Evolutionary conservation across 2,113 vertebrate species (phyloP).

Genomic region (Lamprologus speciosus): DNA sequence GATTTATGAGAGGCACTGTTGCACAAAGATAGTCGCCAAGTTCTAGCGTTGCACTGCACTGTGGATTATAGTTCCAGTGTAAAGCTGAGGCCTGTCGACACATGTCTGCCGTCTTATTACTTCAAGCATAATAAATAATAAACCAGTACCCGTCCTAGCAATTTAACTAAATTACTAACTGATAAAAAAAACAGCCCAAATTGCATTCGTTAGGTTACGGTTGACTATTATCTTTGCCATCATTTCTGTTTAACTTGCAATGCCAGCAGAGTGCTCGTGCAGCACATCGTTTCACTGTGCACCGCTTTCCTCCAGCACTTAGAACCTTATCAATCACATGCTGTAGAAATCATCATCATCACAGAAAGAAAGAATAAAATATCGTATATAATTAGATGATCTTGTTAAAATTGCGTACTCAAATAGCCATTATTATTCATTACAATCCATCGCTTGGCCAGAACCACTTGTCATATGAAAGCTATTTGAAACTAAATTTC

Average conservation of each 20-base stretch:
- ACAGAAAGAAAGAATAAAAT: conserved; percentile 33
- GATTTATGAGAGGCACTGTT: neutral
- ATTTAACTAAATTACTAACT: neutral
- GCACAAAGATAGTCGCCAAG: neutral
- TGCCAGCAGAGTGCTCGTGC: neutral
- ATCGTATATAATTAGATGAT: conserved; percentile 41
- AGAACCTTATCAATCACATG: conserved; percentile 26
- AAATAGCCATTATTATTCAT: conserved; percentile 37
- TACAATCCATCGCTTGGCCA: neutral
- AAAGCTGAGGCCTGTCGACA: neutral
- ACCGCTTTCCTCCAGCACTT: neutral
- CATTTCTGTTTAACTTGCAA: neutral
- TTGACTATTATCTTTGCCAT: neutral
- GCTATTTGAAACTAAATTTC: neutral
- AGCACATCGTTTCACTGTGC: neutral
- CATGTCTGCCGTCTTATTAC: neutral
- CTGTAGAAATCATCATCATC: conserved; percentile 18
- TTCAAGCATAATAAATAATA: neutral
- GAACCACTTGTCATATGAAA: neutral
- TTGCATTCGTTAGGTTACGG: neutral
- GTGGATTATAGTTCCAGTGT: neutral
- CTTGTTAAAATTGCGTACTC: conserved; percentile 14
- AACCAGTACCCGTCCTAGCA: neutral
- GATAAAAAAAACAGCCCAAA: neutral
- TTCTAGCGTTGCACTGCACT: neutral